phyloP scores from a whole-genome alignment of 1,140 invertebrate genomes.

The Ostrea edulis region DNA sequence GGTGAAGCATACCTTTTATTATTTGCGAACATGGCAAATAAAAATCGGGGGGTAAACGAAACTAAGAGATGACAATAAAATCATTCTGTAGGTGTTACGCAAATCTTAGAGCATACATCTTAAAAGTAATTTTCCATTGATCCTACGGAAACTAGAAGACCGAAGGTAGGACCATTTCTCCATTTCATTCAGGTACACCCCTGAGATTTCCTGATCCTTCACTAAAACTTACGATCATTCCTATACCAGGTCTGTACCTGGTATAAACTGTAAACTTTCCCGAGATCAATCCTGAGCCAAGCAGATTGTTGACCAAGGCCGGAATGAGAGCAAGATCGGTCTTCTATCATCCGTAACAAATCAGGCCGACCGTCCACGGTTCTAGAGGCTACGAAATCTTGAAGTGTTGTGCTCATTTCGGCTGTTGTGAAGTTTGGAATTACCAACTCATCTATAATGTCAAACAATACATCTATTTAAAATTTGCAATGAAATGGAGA shows the following conservation, averaged over 20 bases:
- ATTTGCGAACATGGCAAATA: too few relatives aligned
- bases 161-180: background rate
- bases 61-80: too few relatives aligned
- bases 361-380: constrained; percentile 3
- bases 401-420: background rate
- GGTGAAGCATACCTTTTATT: too few relatives aligned
- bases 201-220: background rate
- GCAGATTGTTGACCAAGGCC: background rate
- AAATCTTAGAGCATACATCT: background rate
- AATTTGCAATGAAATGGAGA: too few relatives aligned
- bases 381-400: background rate
- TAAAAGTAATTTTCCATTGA: background rate
- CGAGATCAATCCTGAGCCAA: background rate
- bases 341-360: background rate
- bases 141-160: background rate
- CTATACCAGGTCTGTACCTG: background rate
- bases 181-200: background rate
- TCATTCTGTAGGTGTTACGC: background rate
- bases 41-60: too few relatives aligned
- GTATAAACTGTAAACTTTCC: background rate
- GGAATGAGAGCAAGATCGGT: background rate
- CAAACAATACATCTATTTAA: background rate
- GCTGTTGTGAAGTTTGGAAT: background rate
- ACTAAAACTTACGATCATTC: background rate
- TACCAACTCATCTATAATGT: background rate